Conservation (phyloP, 2,888 invertebrate genomes). For the Aphodius granarius region DNA sequence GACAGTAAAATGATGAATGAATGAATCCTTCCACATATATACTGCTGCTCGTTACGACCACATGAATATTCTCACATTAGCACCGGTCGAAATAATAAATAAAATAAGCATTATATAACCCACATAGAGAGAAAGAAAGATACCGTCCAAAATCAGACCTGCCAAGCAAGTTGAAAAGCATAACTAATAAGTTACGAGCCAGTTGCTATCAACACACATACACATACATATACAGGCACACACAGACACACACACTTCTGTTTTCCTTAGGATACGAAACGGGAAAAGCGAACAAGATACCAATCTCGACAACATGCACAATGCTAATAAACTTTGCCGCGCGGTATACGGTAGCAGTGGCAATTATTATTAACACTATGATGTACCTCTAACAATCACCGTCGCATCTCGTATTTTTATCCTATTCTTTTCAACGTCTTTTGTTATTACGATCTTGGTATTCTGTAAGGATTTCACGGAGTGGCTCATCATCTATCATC, state of each 20-base stretch:
- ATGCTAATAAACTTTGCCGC: background rate
- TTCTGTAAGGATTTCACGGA: background rate
- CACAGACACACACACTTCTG: background rate
- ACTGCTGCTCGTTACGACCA: background rate
- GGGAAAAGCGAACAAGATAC: background rate
- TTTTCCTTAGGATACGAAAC: background rate
- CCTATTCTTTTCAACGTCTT: background rate
- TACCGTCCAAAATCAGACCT: background rate
- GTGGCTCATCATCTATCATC: background rate
- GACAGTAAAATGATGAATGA: background rate
- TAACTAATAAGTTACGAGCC: background rate
- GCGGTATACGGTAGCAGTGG: background rate
- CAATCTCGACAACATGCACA: background rate
- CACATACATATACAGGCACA: no score
- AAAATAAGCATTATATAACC: background rate
- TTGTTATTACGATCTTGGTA: background rate
- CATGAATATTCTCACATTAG: background rate
- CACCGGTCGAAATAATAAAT: background rate
- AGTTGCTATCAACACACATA: background rate
- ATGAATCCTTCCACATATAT: background rate
- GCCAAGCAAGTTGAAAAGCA: background rate
- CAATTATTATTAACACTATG: background rate
- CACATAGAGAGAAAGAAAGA: background rate
- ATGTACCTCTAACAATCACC: background rate
- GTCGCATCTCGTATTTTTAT: background rate